Evolutionary conservation across 2,797 vertebrate genomes (phyloP).

Genomic region (Hippocampus kuda): DNA sequence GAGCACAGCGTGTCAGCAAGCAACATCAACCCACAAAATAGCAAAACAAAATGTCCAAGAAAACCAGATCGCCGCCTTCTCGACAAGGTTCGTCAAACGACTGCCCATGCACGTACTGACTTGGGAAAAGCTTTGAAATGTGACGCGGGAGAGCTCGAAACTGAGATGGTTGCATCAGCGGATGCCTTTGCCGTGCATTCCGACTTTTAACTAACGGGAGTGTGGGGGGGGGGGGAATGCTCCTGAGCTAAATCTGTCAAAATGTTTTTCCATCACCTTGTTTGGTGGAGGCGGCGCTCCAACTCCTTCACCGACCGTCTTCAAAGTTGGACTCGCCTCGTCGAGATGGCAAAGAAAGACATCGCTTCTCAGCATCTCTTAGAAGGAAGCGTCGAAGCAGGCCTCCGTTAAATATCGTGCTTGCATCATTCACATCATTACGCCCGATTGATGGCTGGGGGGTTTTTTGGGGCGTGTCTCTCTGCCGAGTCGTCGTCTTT

Average conservation of each 20-base stretch:
- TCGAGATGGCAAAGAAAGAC: not conserved
- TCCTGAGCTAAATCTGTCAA: slow-evolving; percentile 63
- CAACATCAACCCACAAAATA: too few species aligned
- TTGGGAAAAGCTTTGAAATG: not conserved
- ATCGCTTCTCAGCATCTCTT: too few species aligned
- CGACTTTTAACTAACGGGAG: slow-evolving; percentile 7
- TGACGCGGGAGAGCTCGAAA: not conserved
- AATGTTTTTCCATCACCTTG: slow-evolving; percentile 44
- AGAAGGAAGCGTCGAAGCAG: too few species aligned
- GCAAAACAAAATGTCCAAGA: too few species aligned
- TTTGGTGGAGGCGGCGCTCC: not conserved
- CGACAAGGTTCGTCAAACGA: not conserved
- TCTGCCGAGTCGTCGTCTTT: too few species aligned
- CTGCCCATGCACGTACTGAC: not conserved
- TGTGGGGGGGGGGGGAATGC: slow-evolving; percentile 25
- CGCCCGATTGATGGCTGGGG: too few species aligned
- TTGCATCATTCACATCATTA: too few species aligned
- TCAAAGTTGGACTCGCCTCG: not conserved
- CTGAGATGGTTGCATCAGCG: not conserved
- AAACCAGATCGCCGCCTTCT: not conserved
- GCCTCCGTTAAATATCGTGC: too few species aligned
- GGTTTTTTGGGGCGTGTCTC: too few species aligned
- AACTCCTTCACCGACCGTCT: slow-evolving; percentile 15
- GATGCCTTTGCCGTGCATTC: slow-evolving; percentile 9
- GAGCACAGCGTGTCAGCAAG: too few species aligned